Percentiles rank a stretch among this genome's conserved stretches.
These are phyloP conservation scores for Lottia gigantea DNA, from an alignment of 2,888 invertebrate genomes.

Conservation along the genomic window DNA sequence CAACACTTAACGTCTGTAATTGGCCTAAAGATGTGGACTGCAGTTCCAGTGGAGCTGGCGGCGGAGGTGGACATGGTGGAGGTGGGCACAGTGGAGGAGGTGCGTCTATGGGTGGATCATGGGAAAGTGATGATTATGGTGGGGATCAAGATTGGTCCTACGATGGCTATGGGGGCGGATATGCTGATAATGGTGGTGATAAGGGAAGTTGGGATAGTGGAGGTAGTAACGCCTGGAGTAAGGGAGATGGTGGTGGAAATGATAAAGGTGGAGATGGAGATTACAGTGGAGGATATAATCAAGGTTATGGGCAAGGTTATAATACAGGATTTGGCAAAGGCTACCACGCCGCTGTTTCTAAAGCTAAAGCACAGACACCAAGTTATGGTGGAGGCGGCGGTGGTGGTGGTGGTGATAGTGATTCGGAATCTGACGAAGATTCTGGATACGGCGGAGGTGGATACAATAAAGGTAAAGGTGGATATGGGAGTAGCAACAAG, in stretches of 20 bases:
- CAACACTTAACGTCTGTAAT: slow-evolving; percentile 19
- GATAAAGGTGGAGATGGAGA: slow-evolving; percentile 19
- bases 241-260: slow-evolving; percentile 24
- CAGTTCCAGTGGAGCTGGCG: background rate
- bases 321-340: background rate
- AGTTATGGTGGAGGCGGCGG: slow-evolving; percentile 10
- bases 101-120: slow-evolving; percentile 16
- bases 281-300: slow-evolving; percentile 25
- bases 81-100: slow-evolving; percentile 19
- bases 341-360: background rate
- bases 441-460: background rate
- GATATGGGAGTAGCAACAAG: slow-evolving; percentile 11
- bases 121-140: slow-evolving; percentile 17
- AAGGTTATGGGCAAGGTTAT: background rate
- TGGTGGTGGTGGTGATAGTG: slow-evolving; percentile 15
- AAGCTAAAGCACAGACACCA: background rate
- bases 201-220: slow-evolving; percentile 30
- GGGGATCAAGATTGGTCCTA: slow-evolving; percentile 15
- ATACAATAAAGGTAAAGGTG: slow-evolving; percentile 23
- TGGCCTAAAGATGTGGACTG: slow-evolving; percentile 20
- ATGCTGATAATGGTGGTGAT: slow-evolving; percentile 24
- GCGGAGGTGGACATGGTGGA: background rate
- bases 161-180: slow-evolving; percentile 14
- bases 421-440: slow-evolving; percentile 4
- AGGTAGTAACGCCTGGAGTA: slow-evolving; percentile 26